These are phyloP conservation scores for Chloroceryle aenea DNA, from an alignment of 2,113 vertebrate species.

Conservation along the genomic window DNA sequence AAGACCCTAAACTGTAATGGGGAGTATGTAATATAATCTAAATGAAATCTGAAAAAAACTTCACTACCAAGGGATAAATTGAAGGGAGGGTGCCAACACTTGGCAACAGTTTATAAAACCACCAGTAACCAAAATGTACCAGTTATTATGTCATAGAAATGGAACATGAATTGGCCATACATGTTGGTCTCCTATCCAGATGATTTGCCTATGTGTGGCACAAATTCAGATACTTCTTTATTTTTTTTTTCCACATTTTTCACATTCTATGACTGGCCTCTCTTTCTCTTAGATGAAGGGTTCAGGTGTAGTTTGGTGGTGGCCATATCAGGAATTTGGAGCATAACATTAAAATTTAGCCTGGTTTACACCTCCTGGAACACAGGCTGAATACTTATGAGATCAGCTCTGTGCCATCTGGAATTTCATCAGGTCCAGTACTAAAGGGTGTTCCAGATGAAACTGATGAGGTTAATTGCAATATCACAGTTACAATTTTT, in stretches of 20 bases:
- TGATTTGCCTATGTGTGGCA: not conserved
- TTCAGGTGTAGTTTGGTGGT: not conserved
- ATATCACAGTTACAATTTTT: not conserved
- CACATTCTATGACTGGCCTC: not conserved
- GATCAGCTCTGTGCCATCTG: not conserved
- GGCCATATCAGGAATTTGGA: not conserved
- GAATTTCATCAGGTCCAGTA: not conserved
- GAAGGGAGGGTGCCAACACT: not conserved
- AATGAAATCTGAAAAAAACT: not conserved
- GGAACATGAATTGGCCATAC: not conserved
- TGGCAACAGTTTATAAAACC: not conserved
- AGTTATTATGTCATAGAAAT: not conserved
- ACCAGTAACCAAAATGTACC: not conserved
- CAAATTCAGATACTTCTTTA: not conserved
- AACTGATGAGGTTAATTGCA: not conserved
- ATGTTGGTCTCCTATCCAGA: not conserved
- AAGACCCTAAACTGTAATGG: not conserved
- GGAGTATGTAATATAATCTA: too few relatives aligned
- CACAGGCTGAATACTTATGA: not conserved
- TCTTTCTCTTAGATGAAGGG: not conserved
- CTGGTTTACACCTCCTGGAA: accelerated
- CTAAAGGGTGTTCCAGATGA: not conserved
- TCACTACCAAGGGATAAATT: not conserved
- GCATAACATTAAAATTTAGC: not conserved
- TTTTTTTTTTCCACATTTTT: too few relatives aligned